Conservation (phyloP, 2,888 invertebrate species). For the Diloba caeruleocephala region DNA sequence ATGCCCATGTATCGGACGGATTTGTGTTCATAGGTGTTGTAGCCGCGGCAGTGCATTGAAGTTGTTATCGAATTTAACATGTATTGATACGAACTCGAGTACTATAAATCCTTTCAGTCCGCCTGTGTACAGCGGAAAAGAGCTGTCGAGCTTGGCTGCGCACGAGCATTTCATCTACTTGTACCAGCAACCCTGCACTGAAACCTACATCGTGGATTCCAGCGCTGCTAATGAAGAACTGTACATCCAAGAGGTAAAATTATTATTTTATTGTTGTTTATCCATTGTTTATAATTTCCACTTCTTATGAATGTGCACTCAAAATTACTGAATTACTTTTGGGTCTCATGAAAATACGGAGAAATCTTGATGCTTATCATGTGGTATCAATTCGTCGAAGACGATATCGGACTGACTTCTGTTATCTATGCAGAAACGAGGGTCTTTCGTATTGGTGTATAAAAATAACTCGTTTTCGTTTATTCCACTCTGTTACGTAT, state of each 20-base stretch:
- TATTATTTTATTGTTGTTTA: neutral
- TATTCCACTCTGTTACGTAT: neutral
- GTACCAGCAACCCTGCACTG: conserved; percentile 64
- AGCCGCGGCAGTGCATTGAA: conserved; percentile 60
- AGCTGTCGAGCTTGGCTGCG: conserved; percentile 59
- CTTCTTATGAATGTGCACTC: neutral
- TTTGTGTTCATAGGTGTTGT: conserved; percentile 81
- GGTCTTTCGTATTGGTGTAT: no score
- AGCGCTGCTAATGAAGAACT: conserved; percentile 59
- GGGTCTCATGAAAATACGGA: conserved; percentile 19
- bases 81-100: conserved; percentile 58
- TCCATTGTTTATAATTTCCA: neutral
- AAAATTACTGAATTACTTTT: conserved; percentile 12
- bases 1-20: conserved; percentile 77
- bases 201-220: conserved; percentile 73
- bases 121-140: conserved; percentile 68
- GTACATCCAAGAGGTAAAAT: conserved; percentile 78
- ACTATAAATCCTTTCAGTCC: conserved; percentile 76
- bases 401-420: conserved; percentile 3
- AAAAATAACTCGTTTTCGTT: no score
- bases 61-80: conserved; percentile 61
- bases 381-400: conserved; percentile 12
- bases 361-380: conserved; percentile 27
- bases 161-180: conserved; percentile 75
- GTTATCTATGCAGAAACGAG: conserved; percentile 19